Percentiles rank a stretch among this genome's conserved stretches.
Conservation (phyloP, 2,113 vertebrate species). For the Scomber scombrus region DNA sequence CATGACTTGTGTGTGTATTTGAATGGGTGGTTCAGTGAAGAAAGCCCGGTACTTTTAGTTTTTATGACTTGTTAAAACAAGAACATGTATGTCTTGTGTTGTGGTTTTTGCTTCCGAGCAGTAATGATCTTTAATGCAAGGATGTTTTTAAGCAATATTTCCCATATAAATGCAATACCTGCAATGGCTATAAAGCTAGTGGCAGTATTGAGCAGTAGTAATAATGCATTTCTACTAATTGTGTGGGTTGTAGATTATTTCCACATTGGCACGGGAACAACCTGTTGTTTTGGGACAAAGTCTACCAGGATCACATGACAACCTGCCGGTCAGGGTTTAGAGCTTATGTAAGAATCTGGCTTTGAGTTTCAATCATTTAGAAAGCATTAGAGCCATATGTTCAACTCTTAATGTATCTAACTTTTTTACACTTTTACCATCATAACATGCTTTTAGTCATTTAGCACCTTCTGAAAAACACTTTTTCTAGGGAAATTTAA, state of each 20-base stretch:
- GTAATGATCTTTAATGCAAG: background rate
- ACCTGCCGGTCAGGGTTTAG: slow-evolving; percentile 63
- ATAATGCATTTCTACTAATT: background rate
- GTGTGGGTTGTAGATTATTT: slow-evolving; percentile 19
- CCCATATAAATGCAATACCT: background rate
- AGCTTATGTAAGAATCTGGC: slow-evolving; percentile 40
- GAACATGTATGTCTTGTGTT: background rate
- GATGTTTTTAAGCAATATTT: background rate
- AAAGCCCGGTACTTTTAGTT: background rate
- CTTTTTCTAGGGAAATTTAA: no score
- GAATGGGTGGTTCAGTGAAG: background rate
- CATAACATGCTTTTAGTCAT: no score
- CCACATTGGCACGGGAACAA: slow-evolving; percentile 35
- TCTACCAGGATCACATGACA: slow-evolving; percentile 61
- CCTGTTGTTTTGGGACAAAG: slow-evolving; percentile 68
- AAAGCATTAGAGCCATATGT: background rate
- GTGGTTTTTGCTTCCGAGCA: background rate
- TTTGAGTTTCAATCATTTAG: slow-evolving; percentile 33
- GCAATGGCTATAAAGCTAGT: background rate
- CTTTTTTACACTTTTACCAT: no score
- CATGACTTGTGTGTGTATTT: background rate
- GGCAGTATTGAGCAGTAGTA: background rate
- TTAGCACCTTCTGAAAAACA: no score
- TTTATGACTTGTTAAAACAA: background rate
- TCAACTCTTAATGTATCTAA: background rate